phyloP scores from a whole-genome alignment of 1,140 invertebrate species.

The Psilanteris sp. region DNA sequence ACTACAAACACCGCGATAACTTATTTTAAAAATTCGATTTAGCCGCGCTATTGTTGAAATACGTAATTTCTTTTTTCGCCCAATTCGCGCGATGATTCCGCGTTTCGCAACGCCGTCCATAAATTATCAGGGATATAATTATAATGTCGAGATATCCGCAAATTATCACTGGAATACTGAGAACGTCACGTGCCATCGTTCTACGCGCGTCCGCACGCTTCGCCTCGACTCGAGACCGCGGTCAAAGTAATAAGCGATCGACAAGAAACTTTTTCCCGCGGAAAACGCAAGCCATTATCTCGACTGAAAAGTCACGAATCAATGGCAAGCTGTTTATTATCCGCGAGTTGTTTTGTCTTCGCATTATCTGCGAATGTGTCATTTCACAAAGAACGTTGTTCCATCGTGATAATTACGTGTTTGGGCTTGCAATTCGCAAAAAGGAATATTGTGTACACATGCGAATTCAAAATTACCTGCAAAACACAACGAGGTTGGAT shows the following conservation, averaged over 20 bases:
- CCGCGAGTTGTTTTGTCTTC: slow-evolving; percentile 57
- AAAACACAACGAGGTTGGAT: no score
- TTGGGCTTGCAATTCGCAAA: slow-evolving; percentile 13
- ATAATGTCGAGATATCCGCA: slow-evolving; percentile 6
- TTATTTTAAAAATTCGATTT: no score
- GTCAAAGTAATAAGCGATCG: slow-evolving; percentile 46
- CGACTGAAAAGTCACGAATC: slow-evolving; percentile 61
- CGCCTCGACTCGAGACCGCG: slow-evolving; percentile 5
- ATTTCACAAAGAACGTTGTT: slow-evolving; percentile 58
- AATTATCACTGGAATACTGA: slow-evolving; percentile 28
- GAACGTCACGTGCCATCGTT: slow-evolving; percentile 47
- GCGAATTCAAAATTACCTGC: slow-evolving; percentile 29
- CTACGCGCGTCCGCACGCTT: neutral
- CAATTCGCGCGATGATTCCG: slow-evolving; percentile 7
- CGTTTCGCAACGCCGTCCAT: slow-evolving; percentile 15
- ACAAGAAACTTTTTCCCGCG: slow-evolving; percentile 50
- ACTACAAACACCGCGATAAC: no score
- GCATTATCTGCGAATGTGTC: slow-evolving; percentile 62
- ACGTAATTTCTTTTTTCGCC: no score
- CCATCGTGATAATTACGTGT: slow-evolving; percentile 40
- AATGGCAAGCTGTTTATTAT: slow-evolving; percentile 62
- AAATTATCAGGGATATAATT: slow-evolving; percentile 22
- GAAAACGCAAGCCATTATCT: slow-evolving; percentile 55
- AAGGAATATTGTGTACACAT: no score
- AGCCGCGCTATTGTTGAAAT: no score